phyloP scores from a whole-genome alignment of 2,797 vertebrate species.

The Dendrocincla tyrannina region DNA sequence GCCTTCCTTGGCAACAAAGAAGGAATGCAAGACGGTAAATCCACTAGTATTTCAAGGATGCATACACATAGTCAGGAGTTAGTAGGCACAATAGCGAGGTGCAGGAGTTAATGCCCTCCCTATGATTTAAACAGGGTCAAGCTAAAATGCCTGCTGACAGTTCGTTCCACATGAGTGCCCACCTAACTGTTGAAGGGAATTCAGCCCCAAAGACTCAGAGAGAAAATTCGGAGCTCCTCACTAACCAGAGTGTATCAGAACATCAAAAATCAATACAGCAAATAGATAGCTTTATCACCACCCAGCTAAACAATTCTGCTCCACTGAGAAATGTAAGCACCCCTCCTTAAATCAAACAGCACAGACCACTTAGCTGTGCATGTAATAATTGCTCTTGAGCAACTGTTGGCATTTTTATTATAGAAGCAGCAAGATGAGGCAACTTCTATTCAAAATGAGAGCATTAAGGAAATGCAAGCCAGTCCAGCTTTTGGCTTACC shows the following conservation, averaged over 20 bases:
- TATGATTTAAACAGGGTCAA: background rate
- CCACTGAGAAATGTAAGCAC: background rate
- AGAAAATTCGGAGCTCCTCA: background rate
- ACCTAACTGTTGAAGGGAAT: background rate
- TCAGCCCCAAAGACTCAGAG: background rate
- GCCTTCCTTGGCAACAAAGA: background rate
- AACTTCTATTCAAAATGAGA: conserved; percentile 29
- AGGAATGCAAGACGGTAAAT: background rate
- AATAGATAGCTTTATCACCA: background rate
- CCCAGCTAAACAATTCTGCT: background rate
- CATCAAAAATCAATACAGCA: conserved; percentile 4
- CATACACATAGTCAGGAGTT: background rate
- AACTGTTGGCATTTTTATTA: conserved; percentile 12
- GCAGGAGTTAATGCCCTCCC: background rate
- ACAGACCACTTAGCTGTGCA: background rate
- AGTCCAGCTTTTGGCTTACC: conserved; percentile 4
- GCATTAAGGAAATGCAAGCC: background rate
- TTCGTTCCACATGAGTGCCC: background rate
- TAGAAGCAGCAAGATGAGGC: background rate
- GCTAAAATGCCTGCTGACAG: background rate
- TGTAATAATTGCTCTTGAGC: background rate
- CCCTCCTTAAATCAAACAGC: background rate
- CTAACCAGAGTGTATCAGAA: background rate
- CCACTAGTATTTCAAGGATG: background rate
- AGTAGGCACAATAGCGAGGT: background rate